Conservation (phyloP, 2,113 vertebrate species). For the Rafetus swinhoei region DNA sequence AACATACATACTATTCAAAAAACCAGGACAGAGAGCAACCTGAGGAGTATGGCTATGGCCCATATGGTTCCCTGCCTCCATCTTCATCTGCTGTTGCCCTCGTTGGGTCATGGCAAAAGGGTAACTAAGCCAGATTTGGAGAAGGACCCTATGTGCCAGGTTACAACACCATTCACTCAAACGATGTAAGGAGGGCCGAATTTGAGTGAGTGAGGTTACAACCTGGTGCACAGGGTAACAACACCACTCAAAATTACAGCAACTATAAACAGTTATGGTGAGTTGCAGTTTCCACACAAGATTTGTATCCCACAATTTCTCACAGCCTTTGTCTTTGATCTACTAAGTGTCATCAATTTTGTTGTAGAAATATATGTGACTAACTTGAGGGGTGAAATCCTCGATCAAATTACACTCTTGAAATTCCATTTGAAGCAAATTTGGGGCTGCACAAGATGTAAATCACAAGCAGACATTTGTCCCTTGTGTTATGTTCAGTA, state of each 20-base stretch:
- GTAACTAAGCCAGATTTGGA: not conserved
- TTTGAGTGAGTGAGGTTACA: not conserved
- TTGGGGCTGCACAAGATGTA: not conserved
- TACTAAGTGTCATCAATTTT: not conserved
- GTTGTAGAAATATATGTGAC: not conserved
- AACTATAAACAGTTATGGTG: not conserved
- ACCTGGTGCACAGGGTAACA: not conserved
- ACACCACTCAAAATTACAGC: not conserved
- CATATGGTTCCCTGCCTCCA: not conserved
- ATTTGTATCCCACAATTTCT: not conserved
- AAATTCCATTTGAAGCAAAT: not conserved
- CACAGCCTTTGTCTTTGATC: not conserved
- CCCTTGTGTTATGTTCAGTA: not conserved
- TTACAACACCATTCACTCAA: not conserved
- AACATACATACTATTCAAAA: not conserved
- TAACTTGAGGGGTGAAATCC: not conserved
- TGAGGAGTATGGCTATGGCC: not conserved
- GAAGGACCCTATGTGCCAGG: not conserved
- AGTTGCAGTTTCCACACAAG: not conserved
- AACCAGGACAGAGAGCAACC: not conserved
- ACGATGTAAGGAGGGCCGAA: not conserved
- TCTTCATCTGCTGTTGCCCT: not conserved
- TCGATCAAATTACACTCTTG: not conserved
- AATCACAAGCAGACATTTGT: not conserved
- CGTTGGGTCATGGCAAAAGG: not conserved